A percentile compares a stretch with the other conserved stretches of the same genome.
phyloP scores from a whole-genome alignment of 1,140 invertebrate genomes.

The Acromyrmex heyeri region DNA sequence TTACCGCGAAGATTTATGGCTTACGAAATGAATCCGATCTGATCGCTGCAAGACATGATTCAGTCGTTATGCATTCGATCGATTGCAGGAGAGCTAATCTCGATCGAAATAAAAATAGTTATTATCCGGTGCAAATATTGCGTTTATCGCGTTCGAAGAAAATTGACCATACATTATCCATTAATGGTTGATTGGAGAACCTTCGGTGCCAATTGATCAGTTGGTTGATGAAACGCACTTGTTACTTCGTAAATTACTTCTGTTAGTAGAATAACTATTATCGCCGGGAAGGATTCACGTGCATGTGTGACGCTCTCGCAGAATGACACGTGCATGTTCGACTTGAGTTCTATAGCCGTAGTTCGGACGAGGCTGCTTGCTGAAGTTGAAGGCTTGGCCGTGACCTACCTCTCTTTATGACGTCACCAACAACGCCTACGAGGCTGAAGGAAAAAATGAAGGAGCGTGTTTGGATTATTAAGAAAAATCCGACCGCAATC shows the following conservation, averaged over 20 bases:
- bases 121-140: conserved; percentile 21
- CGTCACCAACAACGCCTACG: conserved; percentile 64
- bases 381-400: conserved; percentile 71
- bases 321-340: conserved; percentile 56
- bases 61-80: neutral
- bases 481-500: neutral
- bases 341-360: conserved; percentile 48
- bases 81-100: conserved; percentile 4
- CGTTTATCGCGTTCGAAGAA: neutral
- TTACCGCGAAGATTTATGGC: neutral
- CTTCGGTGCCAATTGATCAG: conserved; percentile 23
- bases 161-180: conserved; percentile 34
- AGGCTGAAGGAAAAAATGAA: conserved; percentile 48
- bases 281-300: neutral
- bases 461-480: conserved; percentile 11
- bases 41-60: neutral
- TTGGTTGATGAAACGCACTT: neutral
- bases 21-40: neutral
- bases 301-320: conserved; percentile 18
- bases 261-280: neutral
- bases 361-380: conserved; percentile 52
- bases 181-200: conserved; percentile 19
- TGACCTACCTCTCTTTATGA: conserved; percentile 76
- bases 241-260: conserved; percentile 44
- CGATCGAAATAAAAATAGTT: conserved; percentile 17